Percentiles rank a stretch among this genome's conserved stretches.
Evolutionary conservation across 2,113 vertebrate species (phyloP).

Genomic region (Gasterosteus aculeatus): DNA sequence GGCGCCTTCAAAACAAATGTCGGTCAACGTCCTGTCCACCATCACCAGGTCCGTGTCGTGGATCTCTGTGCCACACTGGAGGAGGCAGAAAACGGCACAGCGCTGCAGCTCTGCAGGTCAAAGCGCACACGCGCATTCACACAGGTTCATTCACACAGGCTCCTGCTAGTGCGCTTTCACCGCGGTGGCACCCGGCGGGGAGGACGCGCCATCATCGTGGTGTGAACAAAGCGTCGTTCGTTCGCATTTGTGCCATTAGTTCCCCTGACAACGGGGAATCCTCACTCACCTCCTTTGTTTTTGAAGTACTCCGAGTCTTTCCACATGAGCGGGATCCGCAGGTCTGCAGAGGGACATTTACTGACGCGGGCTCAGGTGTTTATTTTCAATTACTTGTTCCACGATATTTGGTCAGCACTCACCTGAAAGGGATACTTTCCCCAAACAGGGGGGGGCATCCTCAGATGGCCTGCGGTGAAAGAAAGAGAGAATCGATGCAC

Average conservation of each 20-base stretch:
- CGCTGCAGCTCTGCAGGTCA: slow-evolving; percentile 83
- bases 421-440: slow-evolving; percentile 86
- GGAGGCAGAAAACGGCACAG: slow-evolving; percentile 89
- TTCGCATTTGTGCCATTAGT: neutral
- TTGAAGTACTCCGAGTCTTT: slow-evolving; percentile 95
- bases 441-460: slow-evolving; percentile 78
- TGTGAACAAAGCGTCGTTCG: neutral
- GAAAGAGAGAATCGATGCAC: neutral
- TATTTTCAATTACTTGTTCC: neutral
- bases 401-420: neutral
- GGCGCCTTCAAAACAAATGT: slow-evolving; percentile 88
- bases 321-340: slow-evolving; percentile 94
- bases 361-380: neutral
- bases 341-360: slow-evolving; percentile 75
- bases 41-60: slow-evolving; percentile 87
- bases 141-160: neutral
- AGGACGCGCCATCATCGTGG: neutral
- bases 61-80: slow-evolving; percentile 86
- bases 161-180: neutral
- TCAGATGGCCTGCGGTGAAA: slow-evolving; percentile 80
- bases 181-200: neutral
- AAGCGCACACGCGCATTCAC: neutral
- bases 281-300: slow-evolving; percentile 90
- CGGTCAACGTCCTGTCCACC: slow-evolving; percentile 89
- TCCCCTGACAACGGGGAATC: neutral